Conservation (phyloP, 35 echinoderm and acorn worm genomes). For the Strongylocentrotus purpuratus region DNA sequence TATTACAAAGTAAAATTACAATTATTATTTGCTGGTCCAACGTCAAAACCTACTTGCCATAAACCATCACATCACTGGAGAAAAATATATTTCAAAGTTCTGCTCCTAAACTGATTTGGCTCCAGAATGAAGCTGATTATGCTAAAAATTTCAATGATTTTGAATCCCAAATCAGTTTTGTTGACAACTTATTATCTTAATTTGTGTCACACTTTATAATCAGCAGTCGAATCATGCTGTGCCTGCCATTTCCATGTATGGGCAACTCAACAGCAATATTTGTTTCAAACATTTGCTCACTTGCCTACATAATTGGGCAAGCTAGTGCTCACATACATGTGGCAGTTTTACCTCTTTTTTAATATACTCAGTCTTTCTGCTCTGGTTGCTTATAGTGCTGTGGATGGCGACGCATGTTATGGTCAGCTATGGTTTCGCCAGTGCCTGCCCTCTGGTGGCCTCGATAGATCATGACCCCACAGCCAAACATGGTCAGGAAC, state of each 20-base stretch:
- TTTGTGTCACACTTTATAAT: not conserved
- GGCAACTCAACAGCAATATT: no score
- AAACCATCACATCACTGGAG: no score
- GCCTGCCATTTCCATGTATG: not conserved
- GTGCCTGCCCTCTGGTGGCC: slow-evolving; percentile 27
- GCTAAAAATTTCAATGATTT: not conserved
- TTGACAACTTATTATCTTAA: not conserved
- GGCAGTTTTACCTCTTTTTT: no score
- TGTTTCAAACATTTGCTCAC: not conserved
- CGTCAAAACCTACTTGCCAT: no score
- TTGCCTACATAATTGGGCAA: not conserved
- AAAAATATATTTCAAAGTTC: no score
- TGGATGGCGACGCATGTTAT: slow-evolving; percentile 34
- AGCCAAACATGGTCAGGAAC: slow-evolving; percentile 19
- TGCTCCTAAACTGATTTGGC: no score
- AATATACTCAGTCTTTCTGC: not conserved
- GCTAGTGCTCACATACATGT: not conserved
- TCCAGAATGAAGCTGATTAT: no score
- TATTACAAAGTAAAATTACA: no score
- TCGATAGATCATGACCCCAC: slow-evolving; percentile 43
- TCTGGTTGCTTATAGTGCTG: slow-evolving; percentile 6
- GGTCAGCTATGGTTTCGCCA: slow-evolving; percentile 40
- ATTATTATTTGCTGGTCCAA: no score
- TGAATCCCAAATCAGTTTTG: not conserved
- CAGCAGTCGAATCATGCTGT: not conserved